phyloP scores from a whole-genome alignment of 2,113 vertebrate genomes.

The Poecile atricapillus region DNA sequence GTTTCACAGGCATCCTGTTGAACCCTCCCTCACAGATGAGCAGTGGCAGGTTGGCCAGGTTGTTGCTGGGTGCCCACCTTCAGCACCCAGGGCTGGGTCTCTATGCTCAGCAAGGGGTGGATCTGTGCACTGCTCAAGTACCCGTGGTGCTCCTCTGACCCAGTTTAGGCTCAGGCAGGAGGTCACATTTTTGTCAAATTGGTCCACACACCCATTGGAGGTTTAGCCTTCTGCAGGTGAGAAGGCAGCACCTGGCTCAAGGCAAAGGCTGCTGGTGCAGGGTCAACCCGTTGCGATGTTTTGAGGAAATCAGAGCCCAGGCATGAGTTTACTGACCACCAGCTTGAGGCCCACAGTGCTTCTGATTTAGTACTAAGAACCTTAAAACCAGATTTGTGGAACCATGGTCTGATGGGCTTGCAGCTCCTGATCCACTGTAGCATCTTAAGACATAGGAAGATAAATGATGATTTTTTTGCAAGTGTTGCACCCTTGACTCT shows the following conservation, averaged over 20 bases:
- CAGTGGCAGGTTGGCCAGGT: neutral
- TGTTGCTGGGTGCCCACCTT: neutral
- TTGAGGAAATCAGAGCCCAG: neutral
- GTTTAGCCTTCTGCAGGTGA: neutral
- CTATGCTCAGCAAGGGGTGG: neutral
- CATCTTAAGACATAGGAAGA: neutral
- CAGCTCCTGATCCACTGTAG: neutral
- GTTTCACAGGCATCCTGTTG: neutral
- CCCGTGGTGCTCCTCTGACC: neutral
- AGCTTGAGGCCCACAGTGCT: fast-evolving
- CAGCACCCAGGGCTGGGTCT: neutral
- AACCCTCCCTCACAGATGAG: neutral
- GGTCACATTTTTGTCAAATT: neutral
- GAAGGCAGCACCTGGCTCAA: neutral
- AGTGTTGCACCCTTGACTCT: neutral
- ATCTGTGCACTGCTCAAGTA: neutral
- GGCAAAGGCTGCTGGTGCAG: neutral
- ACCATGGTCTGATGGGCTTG: neutral
- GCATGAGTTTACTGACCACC: neutral
- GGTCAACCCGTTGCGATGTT: neutral
- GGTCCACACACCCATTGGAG: fast-evolving
- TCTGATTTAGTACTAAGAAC: neutral
- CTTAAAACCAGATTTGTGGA: neutral
- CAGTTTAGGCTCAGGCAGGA: neutral
- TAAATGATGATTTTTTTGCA: neutral